A percentile compares a stretch with the other conserved stretches of the same genome.
Conservation (phyloP, 2,888 invertebrate species). For the Sepiola atlantica region DNA sequence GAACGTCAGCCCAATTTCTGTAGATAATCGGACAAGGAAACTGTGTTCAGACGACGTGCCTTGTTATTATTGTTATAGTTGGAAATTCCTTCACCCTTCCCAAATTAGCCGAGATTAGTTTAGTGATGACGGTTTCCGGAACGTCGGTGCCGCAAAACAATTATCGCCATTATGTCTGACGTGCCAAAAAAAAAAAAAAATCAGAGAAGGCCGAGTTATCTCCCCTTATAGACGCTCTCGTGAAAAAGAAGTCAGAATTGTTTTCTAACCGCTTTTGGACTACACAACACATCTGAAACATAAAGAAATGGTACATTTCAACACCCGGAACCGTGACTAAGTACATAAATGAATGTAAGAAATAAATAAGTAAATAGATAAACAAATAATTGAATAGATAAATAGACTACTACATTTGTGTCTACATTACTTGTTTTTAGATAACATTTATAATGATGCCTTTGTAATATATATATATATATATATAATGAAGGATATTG, state of each 20-base stretch:
- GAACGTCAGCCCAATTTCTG: neutral
- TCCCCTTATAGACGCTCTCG: neutral
- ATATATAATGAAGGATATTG: too few relatives aligned
- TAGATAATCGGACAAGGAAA: neutral
- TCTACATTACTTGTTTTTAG: neutral
- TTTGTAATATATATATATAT: neutral
- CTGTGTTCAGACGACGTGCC: neutral
- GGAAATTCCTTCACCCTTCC: neutral
- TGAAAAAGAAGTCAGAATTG: neutral
- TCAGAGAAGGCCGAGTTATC: neutral
- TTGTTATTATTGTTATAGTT: neutral
- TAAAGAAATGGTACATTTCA: neutral
- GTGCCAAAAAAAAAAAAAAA: neutral
- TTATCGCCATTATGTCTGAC: neutral
- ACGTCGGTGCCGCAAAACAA: neutral
- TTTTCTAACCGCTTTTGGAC: neutral
- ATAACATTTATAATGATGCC: neutral
- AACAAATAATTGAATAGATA: neutral
- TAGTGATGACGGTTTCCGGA: neutral
- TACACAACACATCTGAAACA: neutral
- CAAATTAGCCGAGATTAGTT: neutral
- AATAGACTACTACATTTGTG: neutral
- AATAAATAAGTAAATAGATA: neutral
- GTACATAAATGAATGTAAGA: neutral
- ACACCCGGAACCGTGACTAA: neutral